phyloP scores from a whole-genome alignment of 23 tunicate genomes.

The Phallusia fumigata region DNA sequence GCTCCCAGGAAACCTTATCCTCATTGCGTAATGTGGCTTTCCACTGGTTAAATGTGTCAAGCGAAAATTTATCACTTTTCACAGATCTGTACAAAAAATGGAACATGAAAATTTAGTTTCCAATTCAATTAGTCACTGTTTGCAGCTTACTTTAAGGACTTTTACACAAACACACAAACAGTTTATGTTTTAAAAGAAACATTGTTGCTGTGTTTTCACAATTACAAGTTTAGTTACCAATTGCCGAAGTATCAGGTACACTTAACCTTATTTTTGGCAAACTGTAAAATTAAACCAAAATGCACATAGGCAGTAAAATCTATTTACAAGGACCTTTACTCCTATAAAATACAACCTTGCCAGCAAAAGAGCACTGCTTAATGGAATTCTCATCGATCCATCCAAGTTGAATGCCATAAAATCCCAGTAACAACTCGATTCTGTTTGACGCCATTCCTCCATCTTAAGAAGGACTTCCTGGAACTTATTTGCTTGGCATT shows the following conservation, averaged over 20 bases:
- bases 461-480: slow-evolving; percentile 53
- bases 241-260: no score
- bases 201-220: no score
- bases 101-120: no score
- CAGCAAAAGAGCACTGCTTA: slow-evolving; percentile 48
- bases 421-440: slow-evolving; percentile 74
- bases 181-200: no score
- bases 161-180: no score
- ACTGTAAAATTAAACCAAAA: no score
- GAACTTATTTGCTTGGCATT: slow-evolving; percentile 38
- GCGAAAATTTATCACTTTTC: slow-evolving; percentile 30
- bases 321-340: no score
- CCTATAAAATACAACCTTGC: slow-evolving; percentile 77
- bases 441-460: slow-evolving; percentile 49
- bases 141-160: no score
- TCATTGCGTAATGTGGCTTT: slow-evolving; percentile 11
- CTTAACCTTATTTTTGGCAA: no score
- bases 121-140: no score
- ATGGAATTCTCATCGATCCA: slow-evolving; percentile 39
- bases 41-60: slow-evolving; percentile 66
- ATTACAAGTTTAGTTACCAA: no score
- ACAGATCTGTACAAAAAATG: slow-evolving; percentile 23
- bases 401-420: slow-evolving; percentile 51
- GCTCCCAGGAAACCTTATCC: slow-evolving; percentile 44
- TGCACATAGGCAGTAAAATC: no score